These are phyloP conservation scores for Tachina fera DNA, from an alignment of 2,888 invertebrate genomes.

Conservation along the genomic window DNA sequence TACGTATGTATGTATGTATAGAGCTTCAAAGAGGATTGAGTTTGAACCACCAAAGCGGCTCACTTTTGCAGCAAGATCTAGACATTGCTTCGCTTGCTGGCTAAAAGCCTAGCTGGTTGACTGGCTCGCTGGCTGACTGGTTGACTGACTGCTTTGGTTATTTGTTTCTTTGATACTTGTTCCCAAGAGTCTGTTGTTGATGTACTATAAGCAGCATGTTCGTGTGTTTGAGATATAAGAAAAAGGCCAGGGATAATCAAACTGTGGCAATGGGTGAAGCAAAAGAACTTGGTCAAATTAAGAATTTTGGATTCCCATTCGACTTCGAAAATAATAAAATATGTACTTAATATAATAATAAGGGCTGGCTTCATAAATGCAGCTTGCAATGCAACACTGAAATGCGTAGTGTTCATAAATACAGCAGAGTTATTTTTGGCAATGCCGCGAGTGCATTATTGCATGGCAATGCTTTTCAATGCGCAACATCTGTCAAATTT, in stretches of 20 bases:
- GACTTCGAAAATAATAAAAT: no score
- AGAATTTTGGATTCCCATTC: no score
- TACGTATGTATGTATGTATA: slow-evolving; percentile 15
- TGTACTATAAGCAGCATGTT: slow-evolving; percentile 31
- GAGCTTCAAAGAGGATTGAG: slow-evolving; percentile 67
- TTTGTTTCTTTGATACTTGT: slow-evolving; percentile 51
- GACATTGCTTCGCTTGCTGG: slow-evolving; percentile 34
- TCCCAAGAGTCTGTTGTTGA: slow-evolving; percentile 47
- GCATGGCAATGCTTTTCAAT: no score
- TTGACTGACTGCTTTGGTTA: slow-evolving; percentile 49
- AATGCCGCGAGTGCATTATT: no score
- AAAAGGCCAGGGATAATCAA: slow-evolving; percentile 23
- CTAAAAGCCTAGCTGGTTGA: slow-evolving; percentile 6
- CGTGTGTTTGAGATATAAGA: slow-evolving; percentile 6
- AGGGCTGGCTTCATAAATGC: no score
- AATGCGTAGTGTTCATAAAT: no score
- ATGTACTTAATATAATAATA: no score
- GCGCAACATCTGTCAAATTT: no score
- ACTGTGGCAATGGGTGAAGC: not conserved
- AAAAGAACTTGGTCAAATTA: not conserved
- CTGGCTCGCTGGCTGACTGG: slow-evolving; percentile 3
- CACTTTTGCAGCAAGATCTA: slow-evolving; percentile 66
- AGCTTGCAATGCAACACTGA: no score
- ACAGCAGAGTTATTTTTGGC: no score
- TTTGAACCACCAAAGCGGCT: slow-evolving; percentile 42